Conservation (phyloP, 1,140 invertebrate species). For the Drosophila arizonae region DNA sequence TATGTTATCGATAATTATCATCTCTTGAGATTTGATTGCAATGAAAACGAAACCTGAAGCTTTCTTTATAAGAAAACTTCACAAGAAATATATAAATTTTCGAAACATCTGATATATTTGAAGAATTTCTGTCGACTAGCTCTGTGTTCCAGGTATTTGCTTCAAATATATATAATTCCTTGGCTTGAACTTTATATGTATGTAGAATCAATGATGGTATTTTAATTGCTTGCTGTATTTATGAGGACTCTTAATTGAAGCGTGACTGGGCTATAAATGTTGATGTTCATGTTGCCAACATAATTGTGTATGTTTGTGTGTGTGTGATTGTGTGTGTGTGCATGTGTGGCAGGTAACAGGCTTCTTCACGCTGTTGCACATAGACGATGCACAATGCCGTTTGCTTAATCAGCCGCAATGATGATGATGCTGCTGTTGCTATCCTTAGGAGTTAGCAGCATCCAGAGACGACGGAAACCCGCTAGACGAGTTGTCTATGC, state of each 20-base stretch:
- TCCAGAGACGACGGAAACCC: neutral
- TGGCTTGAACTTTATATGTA: neutral
- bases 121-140: no score
- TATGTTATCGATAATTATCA: no score
- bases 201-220: slow-evolving; percentile 14
- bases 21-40: no score
- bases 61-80: no score
- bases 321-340: neutral
- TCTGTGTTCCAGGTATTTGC: no score
- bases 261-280: slow-evolving; percentile 7
- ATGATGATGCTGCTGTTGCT: neutral
- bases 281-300: neutral
- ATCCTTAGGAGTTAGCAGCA: neutral
- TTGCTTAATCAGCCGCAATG: slow-evolving; percentile 15
- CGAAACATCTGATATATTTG: no score
- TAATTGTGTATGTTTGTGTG: neutral
- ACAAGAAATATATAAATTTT: no score
- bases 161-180: no score
- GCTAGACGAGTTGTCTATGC: slow-evolving; percentile 23
- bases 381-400: neutral
- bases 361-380: slow-evolving; percentile 14
- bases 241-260: neutral
- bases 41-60: no score
- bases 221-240: slow-evolving; percentile 18
- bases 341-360: slow-evolving; percentile 4